Conservation (phyloP, 2,797 vertebrate species). For the Silurus lanzhouensis region DNA sequence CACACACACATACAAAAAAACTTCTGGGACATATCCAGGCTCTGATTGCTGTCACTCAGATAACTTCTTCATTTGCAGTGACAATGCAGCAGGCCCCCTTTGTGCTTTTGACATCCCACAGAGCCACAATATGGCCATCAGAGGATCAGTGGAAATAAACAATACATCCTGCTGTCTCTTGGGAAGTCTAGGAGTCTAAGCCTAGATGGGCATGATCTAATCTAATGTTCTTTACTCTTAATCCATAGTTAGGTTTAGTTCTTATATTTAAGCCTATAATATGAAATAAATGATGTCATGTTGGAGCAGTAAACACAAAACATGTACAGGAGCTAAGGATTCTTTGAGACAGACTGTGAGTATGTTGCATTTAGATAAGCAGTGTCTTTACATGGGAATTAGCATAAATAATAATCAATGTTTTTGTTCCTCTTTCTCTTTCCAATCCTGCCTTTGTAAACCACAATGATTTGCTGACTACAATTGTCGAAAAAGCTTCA, state of each 20-base stretch:
- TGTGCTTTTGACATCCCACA: conserved; percentile 78
- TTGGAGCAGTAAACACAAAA: not conserved
- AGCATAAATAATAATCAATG: too few relatives aligned
- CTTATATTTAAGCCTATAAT: not conserved
- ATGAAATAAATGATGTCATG: not conserved
- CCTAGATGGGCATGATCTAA: conserved; percentile 72
- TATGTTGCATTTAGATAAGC: conserved; percentile 29
- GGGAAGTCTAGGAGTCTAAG: conserved; percentile 68
- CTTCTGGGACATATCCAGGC: conserved; percentile 67
- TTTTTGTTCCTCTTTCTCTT: too few relatives aligned
- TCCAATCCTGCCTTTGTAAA: too few relatives aligned
- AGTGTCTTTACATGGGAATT: not conserved
- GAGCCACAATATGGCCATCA: conserved; percentile 81
- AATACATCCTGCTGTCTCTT: conserved; percentile 73
- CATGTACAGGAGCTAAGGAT: not conserved
- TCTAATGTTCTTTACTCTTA: conserved; percentile 67
- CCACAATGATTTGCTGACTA: too few relatives aligned
- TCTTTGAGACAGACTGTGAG: not conserved
- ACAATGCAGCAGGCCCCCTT: conserved; percentile 78
- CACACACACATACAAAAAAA: conserved; percentile 21
- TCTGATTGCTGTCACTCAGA: conserved; percentile 69
- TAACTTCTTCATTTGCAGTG: conserved; percentile 83
- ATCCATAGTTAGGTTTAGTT: conserved; percentile 9
- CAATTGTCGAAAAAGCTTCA: too few relatives aligned
- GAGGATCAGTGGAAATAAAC: conserved; percentile 79